Conservation (phyloP, 2,113 vertebrate species). For the Circaetus cinerascens region DNA sequence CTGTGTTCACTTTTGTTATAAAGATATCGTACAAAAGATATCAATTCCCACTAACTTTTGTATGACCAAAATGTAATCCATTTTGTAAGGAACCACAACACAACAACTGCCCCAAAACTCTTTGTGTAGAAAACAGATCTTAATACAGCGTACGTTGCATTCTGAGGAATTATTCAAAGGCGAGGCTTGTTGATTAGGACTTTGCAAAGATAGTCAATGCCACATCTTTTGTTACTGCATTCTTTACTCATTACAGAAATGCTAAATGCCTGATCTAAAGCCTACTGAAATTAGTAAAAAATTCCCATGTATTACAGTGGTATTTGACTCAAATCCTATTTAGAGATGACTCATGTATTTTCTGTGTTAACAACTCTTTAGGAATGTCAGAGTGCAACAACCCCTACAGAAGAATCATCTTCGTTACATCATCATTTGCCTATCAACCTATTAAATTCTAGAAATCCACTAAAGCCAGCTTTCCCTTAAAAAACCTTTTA, state of each 20-base stretch:
- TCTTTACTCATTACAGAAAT: neutral
- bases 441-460: neutral
- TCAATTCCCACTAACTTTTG: neutral
- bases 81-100: neutral
- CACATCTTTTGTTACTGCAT: neutral
- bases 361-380: neutral
- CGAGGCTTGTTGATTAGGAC: neutral
- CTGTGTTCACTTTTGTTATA: neutral
- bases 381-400: neutral
- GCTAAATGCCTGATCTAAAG: neutral
- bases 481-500: neutral
- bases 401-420: neutral
- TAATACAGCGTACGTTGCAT: fast-evolving
- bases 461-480: neutral
- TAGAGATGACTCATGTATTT: neutral
- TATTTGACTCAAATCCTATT: neutral
- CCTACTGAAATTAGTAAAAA: neutral
- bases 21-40: neutral
- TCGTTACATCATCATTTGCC: neutral
- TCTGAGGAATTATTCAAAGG: neutral
- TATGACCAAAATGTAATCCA: neutral
- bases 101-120: neutral
- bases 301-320: neutral
- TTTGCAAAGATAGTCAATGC: neutral
- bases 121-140: neutral